Evolutionary conservation across 2,113 vertebrate species (phyloP), one percentile per base, ranked within the genome.

Genomic region (Xiphophorus couchianus): DNA sequence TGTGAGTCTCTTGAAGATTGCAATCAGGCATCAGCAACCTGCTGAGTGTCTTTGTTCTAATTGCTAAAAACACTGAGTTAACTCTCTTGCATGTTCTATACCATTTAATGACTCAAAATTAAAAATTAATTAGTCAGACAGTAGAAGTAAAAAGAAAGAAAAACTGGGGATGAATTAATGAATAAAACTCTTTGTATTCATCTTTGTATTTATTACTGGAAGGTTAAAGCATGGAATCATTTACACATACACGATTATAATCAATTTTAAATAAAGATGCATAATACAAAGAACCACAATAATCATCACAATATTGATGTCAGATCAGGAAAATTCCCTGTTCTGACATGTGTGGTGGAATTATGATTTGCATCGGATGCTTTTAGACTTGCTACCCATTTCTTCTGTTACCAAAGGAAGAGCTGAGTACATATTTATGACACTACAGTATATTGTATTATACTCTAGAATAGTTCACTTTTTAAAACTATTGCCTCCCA

Each of bases 11-110:
- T 1, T 42, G 60, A 71, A 72, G 73, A 84, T 72, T 73, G 68
- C 81, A 81, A 87, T 88, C 86, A 89, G 83, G 81, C 82, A 85
- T 80, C 80, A 80, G 78, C 80, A 63, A 81, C 82, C 80, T 86
- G 85, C 90, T 81, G 88, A 76, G 86, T 73, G 64, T 84, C 80
- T 83, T 83, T 83, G 70, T 80, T 73, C 75, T 78, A 64, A 84
- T 80, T 70, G 28, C 42, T 66, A 78, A 71, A 70, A 79, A 80
- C 61, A 71, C 70, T 74, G 51, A 63, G 78, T 83, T 82, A 74
- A 79, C 80, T 71, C 73, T 69, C 61, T 33, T 73, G 42, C 73
- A 69, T 61, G 33, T 65, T 76, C 69, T 62, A 29, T 37, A 14
- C 69, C 77, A 42, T 73, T 69, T 76, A 68, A 62, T 65, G 78